Base-by-base conservation (phyloP, 2,888 invertebrate species). In the Hecatera dysodea region DNA sequence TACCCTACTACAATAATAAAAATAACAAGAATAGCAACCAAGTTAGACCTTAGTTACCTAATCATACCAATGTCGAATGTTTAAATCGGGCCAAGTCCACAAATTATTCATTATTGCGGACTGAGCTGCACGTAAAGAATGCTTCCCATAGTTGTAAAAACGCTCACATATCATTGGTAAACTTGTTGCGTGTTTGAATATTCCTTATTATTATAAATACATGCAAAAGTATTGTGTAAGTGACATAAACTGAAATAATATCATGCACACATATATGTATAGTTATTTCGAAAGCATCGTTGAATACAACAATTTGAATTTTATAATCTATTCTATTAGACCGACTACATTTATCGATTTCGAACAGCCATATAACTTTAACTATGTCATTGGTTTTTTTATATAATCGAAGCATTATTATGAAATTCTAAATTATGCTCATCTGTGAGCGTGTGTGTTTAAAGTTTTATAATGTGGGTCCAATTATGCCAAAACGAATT, bases 21-120 rank as follows among this genome's bases (percentile, higher is more conserved):
- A 68, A 76, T 62, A 63, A 46, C 72, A 53, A 46, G 46, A 72
- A 72, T 78, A 56, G 72, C 48, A 29, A 50, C 19, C 27, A 19
- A 72, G 33, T 56, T 71, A 46, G n/a, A 74, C 44, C 29, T 52
- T 36, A 29, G 64, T 74, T 73, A 80, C 74, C n/a, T 74, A 56
- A 79, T 72, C 39, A 12, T 72, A 72, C 36, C 74, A 55, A 79
- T 56, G 74, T 80, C 64, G 44, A 44, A 56, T 74, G 36, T 74
- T 52, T 46, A 27, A 80, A 57, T 52, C n/a, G 39, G 64, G 72
- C 73, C 79, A 78, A 80, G 74, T 56, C 74, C 50, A 74, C 56
- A 50, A 63, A 74, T 73, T 80, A 74, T 57, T 62, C 56, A 74
- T 79, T 79, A 55, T 78, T 78, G 72, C 72, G 48, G 50, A 78